Conservation (phyloP, 2,888 invertebrate species). For the Furcula furcula region DNA sequence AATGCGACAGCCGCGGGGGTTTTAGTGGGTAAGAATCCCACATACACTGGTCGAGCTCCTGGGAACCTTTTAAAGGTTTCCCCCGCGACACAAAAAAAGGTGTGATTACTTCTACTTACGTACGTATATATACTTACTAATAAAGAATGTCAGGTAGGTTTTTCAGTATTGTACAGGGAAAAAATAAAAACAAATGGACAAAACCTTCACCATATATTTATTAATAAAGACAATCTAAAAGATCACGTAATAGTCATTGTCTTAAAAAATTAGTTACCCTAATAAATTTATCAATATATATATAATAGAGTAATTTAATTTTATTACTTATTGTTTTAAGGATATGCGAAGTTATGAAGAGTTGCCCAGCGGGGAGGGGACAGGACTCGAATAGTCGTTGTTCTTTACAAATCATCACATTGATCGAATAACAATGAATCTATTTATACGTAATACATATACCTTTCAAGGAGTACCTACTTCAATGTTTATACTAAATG, state of each 20-base stretch:
- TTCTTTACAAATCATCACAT: constrained; percentile 76
- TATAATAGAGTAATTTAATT: constrained; percentile 73
- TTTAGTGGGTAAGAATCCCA: too few relatives aligned
- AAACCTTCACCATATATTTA: constrained; percentile 82
- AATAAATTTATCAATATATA: constrained; percentile 81
- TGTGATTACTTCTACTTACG: too few relatives aligned
- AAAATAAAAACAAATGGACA: constrained; percentile 74
- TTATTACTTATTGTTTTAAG: constrained; percentile 81
- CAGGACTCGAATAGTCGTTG: constrained; percentile 73
- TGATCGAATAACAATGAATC: constrained; percentile 74
- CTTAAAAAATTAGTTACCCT: constrained; percentile 82
- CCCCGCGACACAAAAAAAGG: too few relatives aligned
- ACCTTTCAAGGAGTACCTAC: constrained; percentile 66
- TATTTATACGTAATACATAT: constrained; percentile 67
- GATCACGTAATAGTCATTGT: constrained; percentile 81
- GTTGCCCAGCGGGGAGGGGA: constrained; percentile 53
- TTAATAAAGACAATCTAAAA: constrained; percentile 83
- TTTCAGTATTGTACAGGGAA: too few relatives aligned
- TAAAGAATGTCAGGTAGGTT: too few relatives aligned
- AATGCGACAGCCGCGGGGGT: too few relatives aligned
- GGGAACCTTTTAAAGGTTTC: too few relatives aligned
- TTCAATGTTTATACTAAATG: constrained; percentile 70
- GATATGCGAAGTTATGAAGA: constrained; percentile 81
- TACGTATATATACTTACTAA: too few relatives aligned
- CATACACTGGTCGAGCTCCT: too few relatives aligned